Evolutionary conservation across 2,888 invertebrate species (phyloP), one percentile per base, ranked within the genome.

Genomic region (Empis stercorea): DNA sequence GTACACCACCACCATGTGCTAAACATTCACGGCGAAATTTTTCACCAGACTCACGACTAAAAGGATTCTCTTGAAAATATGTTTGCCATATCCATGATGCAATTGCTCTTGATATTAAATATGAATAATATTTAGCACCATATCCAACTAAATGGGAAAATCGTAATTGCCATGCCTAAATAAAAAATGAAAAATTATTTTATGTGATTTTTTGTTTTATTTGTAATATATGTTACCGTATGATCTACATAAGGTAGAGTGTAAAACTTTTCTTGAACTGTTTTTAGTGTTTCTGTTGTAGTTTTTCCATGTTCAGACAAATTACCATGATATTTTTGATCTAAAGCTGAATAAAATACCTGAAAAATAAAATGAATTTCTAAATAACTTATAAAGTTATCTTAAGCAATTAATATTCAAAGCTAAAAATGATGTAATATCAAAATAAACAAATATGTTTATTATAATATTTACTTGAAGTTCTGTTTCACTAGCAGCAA

Each of bases 71-170:
- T 59, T 81, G 76, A 62, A 97, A 95, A 64, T 86, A 82, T 16
- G 78, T 78, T 62, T 87, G 83, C 96, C 96, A 97, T 52, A 94
- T 88, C 73, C 84, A 83, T 48, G 91, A 87, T 0, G 96, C 94
- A 44, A 95, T 80, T 10, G 94, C 91, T 59, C 89, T 79, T 0
- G 97, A 96, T 61, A 96, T 86, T 52, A 99, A 73, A 71, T 99
- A 99, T 1, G 97, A 87, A 68, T 97, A 99, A 71, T 99, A 99
- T 69, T 95, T 96, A 0, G 96, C 96, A 36, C 99, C 99, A 69
- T 99, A 99, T 2, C 96, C 95, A 5, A 96, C 88, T 46, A 99
- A 73, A 70, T 99, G 99, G 51, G 92, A 87, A 72, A 99, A 99
- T 49, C 96, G 76, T 58, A 92, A 76, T 61, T 96, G 95, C 94